Evolutionary conservation across 2,113 vertebrate species (phyloP).

Genomic region (Laticauda laticaudata): DNA sequence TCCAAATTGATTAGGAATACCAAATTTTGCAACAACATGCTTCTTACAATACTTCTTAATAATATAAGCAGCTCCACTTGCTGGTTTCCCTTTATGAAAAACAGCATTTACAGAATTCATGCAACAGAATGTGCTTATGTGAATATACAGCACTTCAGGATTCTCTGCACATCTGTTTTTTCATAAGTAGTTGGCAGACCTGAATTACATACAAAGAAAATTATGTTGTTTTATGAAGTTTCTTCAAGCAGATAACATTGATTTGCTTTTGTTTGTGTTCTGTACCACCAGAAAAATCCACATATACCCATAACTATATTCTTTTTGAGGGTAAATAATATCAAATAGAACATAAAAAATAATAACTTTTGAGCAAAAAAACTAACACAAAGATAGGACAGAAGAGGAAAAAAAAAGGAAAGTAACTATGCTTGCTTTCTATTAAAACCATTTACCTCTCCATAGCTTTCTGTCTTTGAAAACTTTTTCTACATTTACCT

Average conservation of each 20-base stretch:
- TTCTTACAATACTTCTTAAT: neutral
- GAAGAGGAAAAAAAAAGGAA: neutral
- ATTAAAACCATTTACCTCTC: neutral
- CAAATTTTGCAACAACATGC: neutral
- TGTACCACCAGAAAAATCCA: neutral
- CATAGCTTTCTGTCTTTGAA: neutral
- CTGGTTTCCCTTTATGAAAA: neutral
- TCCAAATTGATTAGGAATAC: neutral
- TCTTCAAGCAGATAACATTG: neutral
- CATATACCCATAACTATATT: neutral
- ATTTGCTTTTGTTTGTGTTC: neutral
- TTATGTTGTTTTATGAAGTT: neutral
- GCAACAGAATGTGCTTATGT: neutral
- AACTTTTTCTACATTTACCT: neutral
- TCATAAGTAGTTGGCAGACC: neutral
- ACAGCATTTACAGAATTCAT: neutral
- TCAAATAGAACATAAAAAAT: neutral
- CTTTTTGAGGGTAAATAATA: neutral
- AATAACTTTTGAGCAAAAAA: neutral
- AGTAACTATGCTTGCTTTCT: neutral
- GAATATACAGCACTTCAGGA: neutral
- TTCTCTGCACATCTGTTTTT: neutral
- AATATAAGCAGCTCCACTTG: neutral
- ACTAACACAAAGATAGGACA: neutral
- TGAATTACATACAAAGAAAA: neutral